phyloP scores from a whole-genome alignment of 2,797 vertebrate genomes.

The Sphenodon punctatus region DNA sequence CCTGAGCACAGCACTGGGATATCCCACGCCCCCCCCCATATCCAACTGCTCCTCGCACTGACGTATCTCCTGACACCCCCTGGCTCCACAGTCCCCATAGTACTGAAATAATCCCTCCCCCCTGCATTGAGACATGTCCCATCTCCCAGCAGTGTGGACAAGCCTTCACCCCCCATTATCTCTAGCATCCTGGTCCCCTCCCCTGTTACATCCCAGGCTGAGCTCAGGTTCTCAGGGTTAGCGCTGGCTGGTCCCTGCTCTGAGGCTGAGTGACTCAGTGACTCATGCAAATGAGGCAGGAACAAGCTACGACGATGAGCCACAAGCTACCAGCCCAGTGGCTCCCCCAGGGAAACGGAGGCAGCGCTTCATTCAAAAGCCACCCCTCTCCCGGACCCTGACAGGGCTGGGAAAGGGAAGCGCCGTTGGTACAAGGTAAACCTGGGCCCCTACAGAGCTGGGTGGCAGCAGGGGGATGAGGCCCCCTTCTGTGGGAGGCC shows the following conservation, averaged over 20 bases:
- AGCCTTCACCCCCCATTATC: background rate
- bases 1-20: background rate
- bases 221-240: background rate
- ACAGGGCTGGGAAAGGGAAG: constrained; percentile 11
- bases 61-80: background rate
- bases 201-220: too few species aligned
- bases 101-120: too few species aligned
- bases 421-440: too few species aligned
- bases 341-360: background rate
- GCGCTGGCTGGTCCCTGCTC: background rate
- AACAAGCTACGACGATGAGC: too few species aligned
- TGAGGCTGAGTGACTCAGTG: background rate
- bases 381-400: background rate
- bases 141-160: too few species aligned
- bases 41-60: background rate
- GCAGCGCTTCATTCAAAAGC: too few species aligned
- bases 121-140: too few species aligned
- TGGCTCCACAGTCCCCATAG: background rate
- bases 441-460: too few species aligned
- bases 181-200: background rate
- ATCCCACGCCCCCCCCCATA: background rate
- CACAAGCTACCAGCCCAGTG: background rate
- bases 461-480: too few species aligned
- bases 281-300: background rate
- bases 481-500: too few species aligned